phyloP scores from a whole-genome alignment of 2,113 vertebrate species.

The Calyptomena viridis region DNA sequence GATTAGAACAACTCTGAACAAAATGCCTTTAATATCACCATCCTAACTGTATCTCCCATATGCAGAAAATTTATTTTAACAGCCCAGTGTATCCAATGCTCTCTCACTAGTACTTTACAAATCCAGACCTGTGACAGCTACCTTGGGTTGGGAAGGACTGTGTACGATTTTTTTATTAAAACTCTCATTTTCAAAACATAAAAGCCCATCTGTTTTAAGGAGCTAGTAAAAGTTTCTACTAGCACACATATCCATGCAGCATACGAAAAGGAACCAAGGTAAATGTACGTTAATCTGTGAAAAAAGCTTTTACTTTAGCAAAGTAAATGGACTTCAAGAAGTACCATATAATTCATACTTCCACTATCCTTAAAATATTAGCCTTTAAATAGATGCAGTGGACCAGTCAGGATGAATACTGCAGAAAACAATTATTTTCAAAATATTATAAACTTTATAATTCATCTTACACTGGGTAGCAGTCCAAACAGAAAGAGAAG shows the following conservation, averaged over 20 bases:
- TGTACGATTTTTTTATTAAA: neutral
- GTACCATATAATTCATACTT: neutral
- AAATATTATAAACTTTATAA: neutral
- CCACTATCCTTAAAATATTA: neutral
- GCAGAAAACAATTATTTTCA: neutral
- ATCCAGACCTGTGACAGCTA: neutral
- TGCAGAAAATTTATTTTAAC: neutral
- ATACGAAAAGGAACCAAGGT: neutral
- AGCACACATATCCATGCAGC: rapidly evolving
- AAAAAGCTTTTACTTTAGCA: neutral
- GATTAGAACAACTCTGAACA: neutral
- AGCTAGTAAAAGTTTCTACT: neutral
- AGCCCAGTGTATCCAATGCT: neutral
- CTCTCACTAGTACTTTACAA: neutral
- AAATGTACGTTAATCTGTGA: neutral
- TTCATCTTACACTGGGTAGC: neutral
- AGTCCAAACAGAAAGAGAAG: neutral
- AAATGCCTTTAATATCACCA: neutral
- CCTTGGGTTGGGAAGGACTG: neutral
- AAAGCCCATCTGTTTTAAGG: neutral
- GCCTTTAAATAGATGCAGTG: neutral
- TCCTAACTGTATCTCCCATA: neutral
- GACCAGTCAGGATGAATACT: neutral
- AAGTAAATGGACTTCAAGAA: neutral
- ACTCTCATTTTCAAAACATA: neutral